Base-by-base conservation (phyloP, 1,140 invertebrate genomes). In the Pseudomyrmex flavicornis region DNA sequence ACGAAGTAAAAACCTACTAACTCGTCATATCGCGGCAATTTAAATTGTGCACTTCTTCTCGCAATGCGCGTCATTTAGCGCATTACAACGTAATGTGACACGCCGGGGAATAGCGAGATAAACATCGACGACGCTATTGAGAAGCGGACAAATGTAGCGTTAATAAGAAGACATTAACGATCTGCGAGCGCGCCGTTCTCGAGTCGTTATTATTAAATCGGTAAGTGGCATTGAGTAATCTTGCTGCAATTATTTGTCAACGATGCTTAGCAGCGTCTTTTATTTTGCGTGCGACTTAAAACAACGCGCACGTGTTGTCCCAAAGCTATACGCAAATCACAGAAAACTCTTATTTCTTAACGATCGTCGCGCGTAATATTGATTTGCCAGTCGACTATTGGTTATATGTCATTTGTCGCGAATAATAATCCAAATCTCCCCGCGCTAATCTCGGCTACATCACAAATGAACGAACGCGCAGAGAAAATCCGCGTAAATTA, bases 371-470 rank as follows among this genome's bases (percentile, higher is more conserved):
- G n/a, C 54, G 44, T 50, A 15, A 80, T 17, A 17, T 72, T 79
- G 70, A 79, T 79, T 72, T 46, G 13, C 17, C 50, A 44, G 17
- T 59, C 22, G 20, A 17, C 76, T 20, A 80, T 80, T 44, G 50
- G 70, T 80, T 72, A 72, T 72, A 72, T 80, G 58, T 35, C 22
- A 48, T 80, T 70, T 70, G 66, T 80, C 44, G 66, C 54, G 76
- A 35, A 50, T 80, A 70, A 72, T 79, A 70, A 72, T 79, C 52
- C 66, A 22, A 59, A 59, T 35, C 35, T 5, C n/a, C 35, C n/a
- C 52, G 22, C 22, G 10, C 44, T 69, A 69, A 68, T 79, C 65
- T 20, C 5, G 17, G 26, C 13, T 48, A 59, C 56, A 15, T 44
- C 12, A 5, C 35, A 3, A 22, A 66, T 56, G 54, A 69, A 70